A percentile compares a stretch with the other conserved stretches of the same genome.
phyloP scores from a whole-genome alignment of 2,888 invertebrate genomes.

The Acrocyrtus sp. region DNA sequence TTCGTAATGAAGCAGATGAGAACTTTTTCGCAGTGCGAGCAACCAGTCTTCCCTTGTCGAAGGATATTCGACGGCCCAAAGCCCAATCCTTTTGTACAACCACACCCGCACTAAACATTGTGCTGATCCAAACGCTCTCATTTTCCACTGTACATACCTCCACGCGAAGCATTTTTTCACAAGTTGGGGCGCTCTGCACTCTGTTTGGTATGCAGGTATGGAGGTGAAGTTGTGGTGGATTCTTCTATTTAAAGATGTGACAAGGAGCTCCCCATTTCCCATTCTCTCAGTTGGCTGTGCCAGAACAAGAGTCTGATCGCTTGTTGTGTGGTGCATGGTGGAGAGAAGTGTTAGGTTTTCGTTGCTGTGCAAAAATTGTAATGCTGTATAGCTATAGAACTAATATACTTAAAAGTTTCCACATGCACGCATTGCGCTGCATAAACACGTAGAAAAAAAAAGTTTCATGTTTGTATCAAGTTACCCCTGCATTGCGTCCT shows the following conservation, averaged over 20 bases:
- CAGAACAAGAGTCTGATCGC: background rate
- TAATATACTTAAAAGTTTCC: too few species aligned
- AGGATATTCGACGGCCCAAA: slow-evolving; percentile 8
- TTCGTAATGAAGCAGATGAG: background rate
- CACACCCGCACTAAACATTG: slow-evolving; percentile 25
- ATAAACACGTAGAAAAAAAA: too few species aligned
- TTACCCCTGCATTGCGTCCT: too few species aligned
- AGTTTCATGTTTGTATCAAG: too few species aligned
- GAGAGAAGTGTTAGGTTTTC: too few species aligned
- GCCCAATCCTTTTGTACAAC: slow-evolving; percentile 4
- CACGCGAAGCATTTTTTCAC: background rate
- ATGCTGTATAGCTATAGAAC: too few species aligned
- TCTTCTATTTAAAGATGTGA: background rate
- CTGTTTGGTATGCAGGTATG: too few species aligned
- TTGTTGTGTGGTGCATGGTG: too few species aligned
- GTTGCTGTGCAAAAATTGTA: too few species aligned
- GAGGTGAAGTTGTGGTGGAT: too few species aligned
- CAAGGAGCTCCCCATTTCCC: background rate
- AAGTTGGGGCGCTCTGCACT: too few species aligned
- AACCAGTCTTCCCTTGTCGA: slow-evolving; percentile 10
- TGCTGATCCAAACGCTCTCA: slow-evolving; percentile 23
- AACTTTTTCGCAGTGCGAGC: background rate
- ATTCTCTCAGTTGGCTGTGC: background rate
- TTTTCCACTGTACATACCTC: slow-evolving; percentile 2
- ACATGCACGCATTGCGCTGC: too few species aligned